Conservation (phyloP, 2,888 invertebrate species). For the Elmis aenea region DNA sequence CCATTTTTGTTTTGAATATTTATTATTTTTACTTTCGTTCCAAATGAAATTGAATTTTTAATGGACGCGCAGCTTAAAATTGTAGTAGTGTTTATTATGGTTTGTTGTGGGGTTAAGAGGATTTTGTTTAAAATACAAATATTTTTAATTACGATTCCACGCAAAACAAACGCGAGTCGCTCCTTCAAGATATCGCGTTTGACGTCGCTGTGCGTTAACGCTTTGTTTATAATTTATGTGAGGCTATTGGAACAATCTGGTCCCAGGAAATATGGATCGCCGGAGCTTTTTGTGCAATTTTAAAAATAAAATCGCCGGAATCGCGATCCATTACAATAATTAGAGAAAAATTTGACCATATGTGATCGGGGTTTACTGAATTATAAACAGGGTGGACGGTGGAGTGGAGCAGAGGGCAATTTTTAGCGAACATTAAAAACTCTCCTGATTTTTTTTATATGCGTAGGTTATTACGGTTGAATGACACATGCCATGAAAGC, state of each 20-base stretch:
- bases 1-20: constrained; percentile 31
- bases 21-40: constrained; percentile 34
- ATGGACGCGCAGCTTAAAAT: too few species aligned
- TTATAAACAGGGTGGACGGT: constrained; percentile 39
- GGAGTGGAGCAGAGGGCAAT: constrained; percentile 36
- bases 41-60: constrained; percentile 37
- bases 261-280: too few species aligned
- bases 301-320: constrained; percentile 41
- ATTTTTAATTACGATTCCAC: too few species aligned
- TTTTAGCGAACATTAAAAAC: constrained; percentile 34
- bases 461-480: constrained; percentile 17
- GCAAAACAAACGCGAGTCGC: too few species aligned
- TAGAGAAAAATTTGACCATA: constrained; percentile 40
- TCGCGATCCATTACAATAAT: constrained; percentile 44
- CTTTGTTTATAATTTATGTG: too few species aligned
- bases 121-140: too few species aligned
- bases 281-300: constrained; percentile 36
- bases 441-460: constrained; percentile 26
- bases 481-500: too few species aligned
- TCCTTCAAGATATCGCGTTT: too few species aligned
- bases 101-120: too few species aligned
- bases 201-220: too few species aligned
- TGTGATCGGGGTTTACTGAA: constrained; percentile 43
- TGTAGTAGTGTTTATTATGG: too few species aligned
- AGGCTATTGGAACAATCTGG: too few species aligned